phyloP scores from a whole-genome alignment of 1,140 invertebrate genomes.

The Hyles vespertilio region DNA sequence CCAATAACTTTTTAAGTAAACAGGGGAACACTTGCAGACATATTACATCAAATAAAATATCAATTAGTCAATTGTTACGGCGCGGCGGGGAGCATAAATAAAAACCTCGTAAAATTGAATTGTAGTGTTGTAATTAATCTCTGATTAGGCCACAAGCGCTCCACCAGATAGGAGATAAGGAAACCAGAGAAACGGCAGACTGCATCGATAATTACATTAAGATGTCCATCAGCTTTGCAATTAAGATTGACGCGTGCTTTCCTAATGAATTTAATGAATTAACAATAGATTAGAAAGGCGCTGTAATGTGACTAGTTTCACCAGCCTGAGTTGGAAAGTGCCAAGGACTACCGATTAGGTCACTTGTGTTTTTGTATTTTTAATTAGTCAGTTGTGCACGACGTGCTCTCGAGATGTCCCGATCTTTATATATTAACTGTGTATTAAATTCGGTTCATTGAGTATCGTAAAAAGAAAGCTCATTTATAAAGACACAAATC shows the following conservation, averaged over 20 bases:
- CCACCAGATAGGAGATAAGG: not conserved
- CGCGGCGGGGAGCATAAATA: too few relatives aligned
- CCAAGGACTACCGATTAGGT: conserved; percentile 24
- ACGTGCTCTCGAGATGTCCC: too few relatives aligned
- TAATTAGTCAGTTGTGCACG: too few relatives aligned
- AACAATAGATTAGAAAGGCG: conserved; percentile 50
- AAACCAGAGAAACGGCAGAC: not conserved
- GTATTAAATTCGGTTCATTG: too few relatives aligned
- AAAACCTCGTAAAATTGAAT: too few relatives aligned
- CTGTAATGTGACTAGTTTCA: conserved; percentile 31
- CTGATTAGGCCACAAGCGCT: not conserved
- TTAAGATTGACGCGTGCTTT: conserved; percentile 35
- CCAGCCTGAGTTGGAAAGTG: conserved; percentile 29
- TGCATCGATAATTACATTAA: conserved; percentile 1
- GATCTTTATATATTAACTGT: too few relatives aligned
- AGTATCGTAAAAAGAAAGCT: too few relatives aligned
- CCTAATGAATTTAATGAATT: conserved; percentile 51
- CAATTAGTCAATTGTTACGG: too few relatives aligned
- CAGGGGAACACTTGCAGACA: not conserved
- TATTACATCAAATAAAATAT: too few relatives aligned
- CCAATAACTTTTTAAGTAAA: conserved; percentile 12
- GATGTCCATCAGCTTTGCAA: conserved; percentile 30
- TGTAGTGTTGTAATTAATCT: too few relatives aligned
- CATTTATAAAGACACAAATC: too few relatives aligned
- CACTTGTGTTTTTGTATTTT: too few relatives aligned